These are phyloP conservation scores for Solenopsis fugax DNA, from an alignment of 1,140 invertebrate species.

Conservation along the genomic window DNA sequence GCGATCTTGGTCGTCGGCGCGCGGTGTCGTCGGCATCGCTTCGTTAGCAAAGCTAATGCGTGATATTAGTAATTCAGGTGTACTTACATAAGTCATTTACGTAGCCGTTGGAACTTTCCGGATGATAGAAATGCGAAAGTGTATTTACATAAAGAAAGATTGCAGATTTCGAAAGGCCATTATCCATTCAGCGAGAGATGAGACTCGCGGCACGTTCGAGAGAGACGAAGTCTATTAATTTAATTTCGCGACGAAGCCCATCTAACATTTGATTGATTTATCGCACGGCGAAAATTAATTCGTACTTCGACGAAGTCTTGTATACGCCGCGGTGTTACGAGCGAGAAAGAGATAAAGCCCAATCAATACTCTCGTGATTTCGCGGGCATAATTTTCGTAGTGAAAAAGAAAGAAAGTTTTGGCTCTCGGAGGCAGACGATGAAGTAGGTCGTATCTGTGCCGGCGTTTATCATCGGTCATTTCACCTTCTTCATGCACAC, in stretches of 20 bases:
- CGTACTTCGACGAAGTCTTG: no score
- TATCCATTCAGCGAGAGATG: neutral
- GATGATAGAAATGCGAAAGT: conserved; percentile 33
- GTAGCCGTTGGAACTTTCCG: neutral
- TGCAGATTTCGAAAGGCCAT: neutral
- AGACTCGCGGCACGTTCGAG: neutral
- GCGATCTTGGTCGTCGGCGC: neutral
- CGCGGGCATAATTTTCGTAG: neutral
- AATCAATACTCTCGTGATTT: conserved; percentile 7
- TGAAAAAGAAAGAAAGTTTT: conserved; percentile 72
- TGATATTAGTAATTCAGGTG: conserved; percentile 33
- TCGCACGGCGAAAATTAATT: conserved; percentile 25
- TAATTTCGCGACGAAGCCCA: neutral
- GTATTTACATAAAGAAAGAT: conserved; percentile 43
- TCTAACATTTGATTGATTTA: conserved; percentile 16
- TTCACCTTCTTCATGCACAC: conserved; percentile 67
- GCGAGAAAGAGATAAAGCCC: neutral
- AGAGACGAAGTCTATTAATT: conserved; percentile 1
- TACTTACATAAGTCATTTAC: conserved; percentile 50
- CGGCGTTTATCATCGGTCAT: conserved; percentile 71
- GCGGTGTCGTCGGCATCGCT: conserved; percentile 16
- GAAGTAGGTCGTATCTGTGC: conserved; percentile 68
- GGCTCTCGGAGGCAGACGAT: conserved; percentile 25
- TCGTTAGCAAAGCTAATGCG: conserved; percentile 47
- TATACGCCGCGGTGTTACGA: neutral